Conservation (phyloP, 1,140 invertebrate species). For the silkworm (Bombyx mori) region DNA sequence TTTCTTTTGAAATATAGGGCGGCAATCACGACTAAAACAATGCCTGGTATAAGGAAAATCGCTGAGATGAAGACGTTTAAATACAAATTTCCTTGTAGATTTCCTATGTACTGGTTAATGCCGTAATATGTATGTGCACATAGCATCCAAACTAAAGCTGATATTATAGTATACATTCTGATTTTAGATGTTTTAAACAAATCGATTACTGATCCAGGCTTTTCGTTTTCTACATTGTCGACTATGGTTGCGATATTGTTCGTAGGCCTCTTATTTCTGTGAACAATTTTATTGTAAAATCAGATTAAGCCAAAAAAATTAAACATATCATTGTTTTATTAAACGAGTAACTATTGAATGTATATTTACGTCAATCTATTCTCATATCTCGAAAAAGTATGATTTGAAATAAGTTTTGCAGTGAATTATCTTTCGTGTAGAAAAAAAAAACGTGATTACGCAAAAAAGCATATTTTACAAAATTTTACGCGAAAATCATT, state of each 20-base stretch:
- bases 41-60: slow-evolving; percentile 73
- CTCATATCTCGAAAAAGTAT: no score
- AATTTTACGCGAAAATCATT: no score
- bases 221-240: slow-evolving; percentile 24
- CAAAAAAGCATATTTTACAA: no score
- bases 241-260: slow-evolving; percentile 69
- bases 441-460: no score
- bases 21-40: slow-evolving; percentile 74
- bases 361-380: no score
- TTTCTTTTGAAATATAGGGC: slow-evolving; percentile 76
- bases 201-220: slow-evolving; percentile 39
- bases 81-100: slow-evolving; percentile 79
- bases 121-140: slow-evolving; percentile 81
- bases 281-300: slow-evolving; percentile 14
- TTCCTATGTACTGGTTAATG: slow-evolving; percentile 80
- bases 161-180: slow-evolving; percentile 78
- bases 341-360: no score
- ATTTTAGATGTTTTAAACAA: slow-evolving; percentile 82
- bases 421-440: no score
- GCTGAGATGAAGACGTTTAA: slow-evolving; percentile 79
- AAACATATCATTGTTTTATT: no score
- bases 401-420: no score
- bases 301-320: no score
- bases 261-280: slow-evolving; percentile 66
- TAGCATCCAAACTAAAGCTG: slow-evolving; percentile 78